phyloP scores from a whole-genome alignment of 1,140 invertebrate genomes.

The Phenacoccus solenopsis region DNA sequence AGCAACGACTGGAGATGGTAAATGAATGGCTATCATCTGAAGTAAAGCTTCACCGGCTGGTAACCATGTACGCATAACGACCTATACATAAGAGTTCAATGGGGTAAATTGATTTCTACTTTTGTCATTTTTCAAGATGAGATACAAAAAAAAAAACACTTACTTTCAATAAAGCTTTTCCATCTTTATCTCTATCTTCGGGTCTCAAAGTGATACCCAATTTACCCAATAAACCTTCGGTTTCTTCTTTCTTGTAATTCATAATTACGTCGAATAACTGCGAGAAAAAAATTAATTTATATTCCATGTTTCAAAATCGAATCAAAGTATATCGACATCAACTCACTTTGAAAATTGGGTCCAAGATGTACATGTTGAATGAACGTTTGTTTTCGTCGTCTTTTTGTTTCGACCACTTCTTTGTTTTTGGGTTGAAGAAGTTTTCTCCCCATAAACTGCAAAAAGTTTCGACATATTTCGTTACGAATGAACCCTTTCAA shows the following conservation, averaged over 20 bases:
- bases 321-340: not conserved
- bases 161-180: slow-evolving; percentile 75
- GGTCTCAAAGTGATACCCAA: slow-evolving; percentile 81
- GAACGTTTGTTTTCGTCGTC: slow-evolving; percentile 84
- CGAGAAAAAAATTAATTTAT: slow-evolving; percentile 9
- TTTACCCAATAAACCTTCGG: slow-evolving; percentile 70
- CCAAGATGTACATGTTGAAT: slow-evolving; percentile 96
- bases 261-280: slow-evolving; percentile 91
- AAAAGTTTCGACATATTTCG: no score
- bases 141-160: slow-evolving; percentile 22
- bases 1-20: slow-evolving; percentile 96
- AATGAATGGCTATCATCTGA: slow-evolving; percentile 99
- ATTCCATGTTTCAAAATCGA: not conserved
- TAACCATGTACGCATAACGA: slow-evolving; percentile 97
- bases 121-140: not conserved
- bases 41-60: slow-evolving; percentile 98
- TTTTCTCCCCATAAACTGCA: slow-evolving; percentile 85
- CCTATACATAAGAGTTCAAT: slow-evolving; percentile 39
- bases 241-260: slow-evolving; percentile 96
- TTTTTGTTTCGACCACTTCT: slow-evolving; percentile 94
- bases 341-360: slow-evolving; percentile 91
- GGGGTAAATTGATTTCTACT: slow-evolving; percentile 16
- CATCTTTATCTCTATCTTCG: slow-evolving; percentile 94
- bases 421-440: slow-evolving; percentile 93
- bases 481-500: not conserved